Conservation (phyloP, 2,113 vertebrate genomes). For the Pteruthius melanotis region DNA sequence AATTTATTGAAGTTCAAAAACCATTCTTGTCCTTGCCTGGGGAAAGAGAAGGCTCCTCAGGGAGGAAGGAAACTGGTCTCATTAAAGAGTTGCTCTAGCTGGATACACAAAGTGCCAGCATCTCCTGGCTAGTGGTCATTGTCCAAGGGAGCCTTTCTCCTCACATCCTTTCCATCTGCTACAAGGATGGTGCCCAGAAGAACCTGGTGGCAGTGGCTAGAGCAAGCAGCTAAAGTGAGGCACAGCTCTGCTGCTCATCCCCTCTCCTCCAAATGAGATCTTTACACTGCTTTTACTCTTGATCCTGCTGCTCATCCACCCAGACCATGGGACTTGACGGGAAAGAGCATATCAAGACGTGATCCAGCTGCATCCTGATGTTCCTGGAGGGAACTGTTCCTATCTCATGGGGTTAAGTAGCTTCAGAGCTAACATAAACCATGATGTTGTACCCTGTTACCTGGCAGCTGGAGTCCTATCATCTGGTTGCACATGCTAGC, state of each 20-base stretch:
- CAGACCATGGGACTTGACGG: background rate
- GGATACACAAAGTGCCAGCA: background rate
- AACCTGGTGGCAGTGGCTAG: background rate
- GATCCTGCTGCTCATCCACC: background rate
- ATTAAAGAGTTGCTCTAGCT: background rate
- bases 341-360: background rate
- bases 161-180: background rate
- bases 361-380: background rate
- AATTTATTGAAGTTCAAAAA: background rate
- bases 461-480: background rate
- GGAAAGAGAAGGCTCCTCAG: background rate
- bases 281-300: background rate
- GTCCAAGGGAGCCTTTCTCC: background rate
- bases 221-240: background rate
- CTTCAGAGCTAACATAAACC: background rate
- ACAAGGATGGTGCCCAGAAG: background rate
- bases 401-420: background rate
- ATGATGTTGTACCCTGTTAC: background rate
- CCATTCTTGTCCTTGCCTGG: background rate
- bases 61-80: background rate
- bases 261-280: background rate
- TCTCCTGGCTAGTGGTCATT: background rate
- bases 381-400: background rate
- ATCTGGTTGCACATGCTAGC: background rate
- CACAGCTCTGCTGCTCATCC: background rate